phyloP scores from a whole-genome alignment of 2,113 vertebrate genomes.

The Rhipidura dahli region DNA sequence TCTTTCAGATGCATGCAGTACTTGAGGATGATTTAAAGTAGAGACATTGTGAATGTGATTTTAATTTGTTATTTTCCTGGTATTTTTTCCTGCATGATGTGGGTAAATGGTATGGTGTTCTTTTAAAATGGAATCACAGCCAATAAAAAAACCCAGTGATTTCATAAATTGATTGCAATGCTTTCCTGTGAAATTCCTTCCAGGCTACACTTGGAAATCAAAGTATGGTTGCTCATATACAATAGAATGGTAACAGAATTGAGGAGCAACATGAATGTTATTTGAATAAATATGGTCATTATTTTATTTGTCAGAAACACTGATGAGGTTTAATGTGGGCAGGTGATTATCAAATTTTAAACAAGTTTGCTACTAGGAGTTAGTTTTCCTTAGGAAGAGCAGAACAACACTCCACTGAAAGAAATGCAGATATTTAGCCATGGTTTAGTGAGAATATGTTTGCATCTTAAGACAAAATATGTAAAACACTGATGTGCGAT shows the following conservation, averaged over 20 bases:
- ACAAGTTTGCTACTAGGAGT: neutral
- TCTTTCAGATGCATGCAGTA: conserved; percentile 81
- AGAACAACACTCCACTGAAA: neutral
- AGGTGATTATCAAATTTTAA: neutral
- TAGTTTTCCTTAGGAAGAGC: neutral
- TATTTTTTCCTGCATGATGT: conserved; percentile 88
- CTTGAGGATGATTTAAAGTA: conserved; percentile 69
- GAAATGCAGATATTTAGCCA: neutral
- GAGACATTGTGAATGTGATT: conserved; percentile 76
- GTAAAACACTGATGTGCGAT: neutral
- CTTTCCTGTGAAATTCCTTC: conserved; percentile 21
- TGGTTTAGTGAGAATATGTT: neutral
- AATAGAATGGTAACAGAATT: neutral
- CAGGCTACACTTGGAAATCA: neutral
- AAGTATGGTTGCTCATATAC: neutral
- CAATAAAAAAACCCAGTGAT: conserved; percentile 87
- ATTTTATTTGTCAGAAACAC: neutral
- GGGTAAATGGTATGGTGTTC: conserved; percentile 81
- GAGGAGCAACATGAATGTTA: neutral
- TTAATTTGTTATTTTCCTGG: conserved; percentile 80
- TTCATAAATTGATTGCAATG: conserved; percentile 76
- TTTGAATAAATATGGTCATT: neutral
- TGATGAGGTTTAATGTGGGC: neutral
- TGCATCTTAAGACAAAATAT: neutral
- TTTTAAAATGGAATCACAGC: conserved; percentile 90